These are phyloP conservation scores for Enteromius unitaeniatus DNA, from an alignment of 2,797 vertebrate species.

Conservation along the genomic window DNA sequence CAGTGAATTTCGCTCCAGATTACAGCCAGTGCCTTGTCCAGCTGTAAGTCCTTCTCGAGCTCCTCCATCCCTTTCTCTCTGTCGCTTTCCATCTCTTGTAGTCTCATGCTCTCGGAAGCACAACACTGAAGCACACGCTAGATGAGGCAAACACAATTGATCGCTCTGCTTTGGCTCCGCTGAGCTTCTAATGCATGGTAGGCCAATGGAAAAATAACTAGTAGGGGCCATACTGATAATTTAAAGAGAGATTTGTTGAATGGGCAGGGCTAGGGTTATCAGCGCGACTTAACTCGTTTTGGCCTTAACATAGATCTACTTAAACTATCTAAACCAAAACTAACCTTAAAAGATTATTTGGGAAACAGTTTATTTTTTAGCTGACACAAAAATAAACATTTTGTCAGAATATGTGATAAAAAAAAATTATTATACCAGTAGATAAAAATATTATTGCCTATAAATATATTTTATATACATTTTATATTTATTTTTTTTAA, in stretches of 20 bases:
- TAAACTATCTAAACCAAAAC: not conserved
- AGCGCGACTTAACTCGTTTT: not conserved
- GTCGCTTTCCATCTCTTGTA: conserved; percentile 37
- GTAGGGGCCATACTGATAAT: conserved; percentile 5
- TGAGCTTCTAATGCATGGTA: conserved; percentile 48
- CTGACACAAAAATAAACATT: not conserved
- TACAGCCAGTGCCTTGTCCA: conserved; percentile 52
- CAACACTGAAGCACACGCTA: conserved; percentile 54
- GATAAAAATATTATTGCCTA: not conserved
- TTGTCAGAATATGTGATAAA: not conserved
- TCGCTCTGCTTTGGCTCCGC: conserved; percentile 30
- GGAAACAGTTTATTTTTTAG: not conserved
- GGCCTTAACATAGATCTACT: not conserved
- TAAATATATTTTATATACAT: too few species aligned
- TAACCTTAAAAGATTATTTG: not conserved
- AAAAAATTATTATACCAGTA: not conserved
- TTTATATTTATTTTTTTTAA: too few species aligned
- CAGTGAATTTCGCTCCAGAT: conserved; percentile 63
- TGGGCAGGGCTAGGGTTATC: conserved; percentile 2
- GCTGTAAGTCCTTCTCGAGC: conserved; percentile 35
- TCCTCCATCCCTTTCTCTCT: conserved; percentile 52
- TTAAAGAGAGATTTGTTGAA: conserved; percentile 4
- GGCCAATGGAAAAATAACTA: conserved; percentile 46
- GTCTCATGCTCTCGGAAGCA: conserved; percentile 49
- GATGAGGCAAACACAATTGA: conserved; percentile 66